Conservation (phyloP, 2,113 vertebrate genomes). For the Corythaixoides concolor region DNA sequence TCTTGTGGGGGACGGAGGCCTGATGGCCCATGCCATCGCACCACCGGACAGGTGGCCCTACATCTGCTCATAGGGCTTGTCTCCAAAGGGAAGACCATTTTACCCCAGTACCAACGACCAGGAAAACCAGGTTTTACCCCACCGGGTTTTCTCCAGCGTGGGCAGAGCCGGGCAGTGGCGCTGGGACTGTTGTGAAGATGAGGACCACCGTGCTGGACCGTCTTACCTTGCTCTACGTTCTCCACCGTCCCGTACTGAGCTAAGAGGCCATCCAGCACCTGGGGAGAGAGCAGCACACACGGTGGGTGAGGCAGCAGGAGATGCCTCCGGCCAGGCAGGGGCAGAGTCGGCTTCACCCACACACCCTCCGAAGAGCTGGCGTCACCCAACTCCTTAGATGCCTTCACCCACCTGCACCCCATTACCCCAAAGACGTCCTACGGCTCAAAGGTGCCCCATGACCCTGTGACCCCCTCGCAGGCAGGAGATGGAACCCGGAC, state of each 20-base stretch:
- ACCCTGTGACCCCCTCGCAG: background rate
- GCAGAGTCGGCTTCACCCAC: background rate
- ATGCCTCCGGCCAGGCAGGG: background rate
- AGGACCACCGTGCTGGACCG: background rate
- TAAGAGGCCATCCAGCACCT: slow-evolving; percentile 91
- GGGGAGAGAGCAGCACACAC: background rate
- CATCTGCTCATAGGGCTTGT: background rate
- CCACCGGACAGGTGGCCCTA: rapidly evolving
- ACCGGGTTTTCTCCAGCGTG: rapidly evolving
- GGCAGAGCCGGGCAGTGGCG: background rate
- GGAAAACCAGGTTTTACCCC: background rate
- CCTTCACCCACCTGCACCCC: background rate
- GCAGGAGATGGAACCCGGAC: background rate
- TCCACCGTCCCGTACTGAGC: slow-evolving; percentile 91
- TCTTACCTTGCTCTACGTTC: slow-evolving; percentile 92
- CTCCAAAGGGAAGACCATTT: background rate
- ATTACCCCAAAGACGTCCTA: background rate
- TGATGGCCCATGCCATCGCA: background rate
- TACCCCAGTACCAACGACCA: background rate
- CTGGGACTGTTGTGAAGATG: background rate
- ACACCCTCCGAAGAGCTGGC: background rate
- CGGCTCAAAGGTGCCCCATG: background rate
- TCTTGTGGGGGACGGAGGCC: rapidly evolving
- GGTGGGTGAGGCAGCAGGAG: background rate
- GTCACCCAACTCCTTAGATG: background rate